Evolutionary conservation across 2,888 invertebrate species (phyloP).

Genomic region (Yponomeuta malinellus): DNA sequence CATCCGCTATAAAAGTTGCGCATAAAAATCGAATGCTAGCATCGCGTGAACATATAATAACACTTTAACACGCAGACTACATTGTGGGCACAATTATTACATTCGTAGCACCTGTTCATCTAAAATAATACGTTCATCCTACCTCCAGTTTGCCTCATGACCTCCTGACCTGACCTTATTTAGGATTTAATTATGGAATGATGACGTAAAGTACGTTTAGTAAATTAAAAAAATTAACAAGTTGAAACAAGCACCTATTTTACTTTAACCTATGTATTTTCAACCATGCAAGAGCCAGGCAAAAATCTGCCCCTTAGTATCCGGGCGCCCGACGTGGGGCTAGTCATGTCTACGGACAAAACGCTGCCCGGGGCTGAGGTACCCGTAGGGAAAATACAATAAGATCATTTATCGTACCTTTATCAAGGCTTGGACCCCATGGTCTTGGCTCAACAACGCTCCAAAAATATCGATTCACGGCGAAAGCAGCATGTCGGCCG

Average conservation of each 20-base stretch:
- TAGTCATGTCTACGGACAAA: slow-evolving; percentile 16
- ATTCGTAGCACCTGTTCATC: neutral
- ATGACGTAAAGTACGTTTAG: neutral
- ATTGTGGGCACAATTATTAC: neutral
- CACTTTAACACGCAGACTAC: slow-evolving; percentile 16
- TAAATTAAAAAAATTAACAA: too few species aligned
- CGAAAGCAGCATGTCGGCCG: slow-evolving; percentile 74
- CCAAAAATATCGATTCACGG: slow-evolving; percentile 75
- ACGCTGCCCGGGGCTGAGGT: neutral
- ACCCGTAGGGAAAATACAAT: neutral
- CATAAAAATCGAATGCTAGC: slow-evolving; percentile 18
- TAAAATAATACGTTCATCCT: neutral
- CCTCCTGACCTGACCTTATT: slow-evolving; percentile 2
- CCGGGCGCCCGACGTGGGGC: slow-evolving; percentile 44
- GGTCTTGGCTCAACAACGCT: slow-evolving; percentile 65
- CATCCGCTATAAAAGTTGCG: slow-evolving; percentile 16
- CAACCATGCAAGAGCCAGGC: neutral
- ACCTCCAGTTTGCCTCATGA: neutral
- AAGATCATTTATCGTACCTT: slow-evolving; percentile 48
- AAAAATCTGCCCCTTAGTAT: neutral
- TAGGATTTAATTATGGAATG: neutral
- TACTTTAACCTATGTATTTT: too few species aligned
- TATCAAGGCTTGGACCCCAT: slow-evolving; percentile 67
- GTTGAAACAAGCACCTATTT: too few species aligned
- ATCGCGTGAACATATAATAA: slow-evolving; percentile 18